phyloP scores from a whole-genome alignment of 2,797 vertebrate species.

The Rhinophrynus dorsalis region DNA sequence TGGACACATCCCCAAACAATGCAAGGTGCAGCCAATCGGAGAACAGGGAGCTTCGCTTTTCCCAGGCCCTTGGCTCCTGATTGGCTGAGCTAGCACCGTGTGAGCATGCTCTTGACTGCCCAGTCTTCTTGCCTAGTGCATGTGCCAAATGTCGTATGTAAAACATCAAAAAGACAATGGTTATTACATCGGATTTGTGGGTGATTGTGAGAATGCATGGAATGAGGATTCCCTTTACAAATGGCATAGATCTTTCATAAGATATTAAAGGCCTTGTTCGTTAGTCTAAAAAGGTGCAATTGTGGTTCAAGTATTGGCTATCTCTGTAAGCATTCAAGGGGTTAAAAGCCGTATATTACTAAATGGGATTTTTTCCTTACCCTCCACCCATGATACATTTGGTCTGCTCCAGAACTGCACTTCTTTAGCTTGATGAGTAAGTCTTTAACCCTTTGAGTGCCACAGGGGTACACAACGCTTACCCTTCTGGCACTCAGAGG shows the following conservation, averaged over 20 bases:
- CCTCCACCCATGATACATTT: too few relatives aligned
- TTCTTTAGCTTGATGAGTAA: too few relatives aligned
- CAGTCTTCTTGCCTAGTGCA: conserved; percentile 17
- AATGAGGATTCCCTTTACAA: not conserved
- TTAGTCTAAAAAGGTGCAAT: too few relatives aligned
- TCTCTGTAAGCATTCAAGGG: too few relatives aligned
- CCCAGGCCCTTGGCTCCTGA: conserved; percentile 52
- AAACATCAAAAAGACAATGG: conserved; percentile 10
- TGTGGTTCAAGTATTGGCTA: too few relatives aligned
- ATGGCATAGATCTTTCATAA: not conserved
- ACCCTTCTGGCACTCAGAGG: too few relatives aligned
- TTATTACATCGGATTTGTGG: not conserved
- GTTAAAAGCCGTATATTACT: too few relatives aligned
- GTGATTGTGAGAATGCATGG: conserved; percentile 16
- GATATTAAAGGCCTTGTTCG: too few relatives aligned
- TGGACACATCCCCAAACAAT: conserved; percentile 26
- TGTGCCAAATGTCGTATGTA: not conserved
- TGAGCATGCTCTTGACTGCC: conserved; percentile 19
- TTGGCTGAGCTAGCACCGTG: conserved; percentile 9
- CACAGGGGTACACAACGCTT: too few relatives aligned
- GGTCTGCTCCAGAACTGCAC: too few relatives aligned
- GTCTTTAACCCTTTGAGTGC: too few relatives aligned
- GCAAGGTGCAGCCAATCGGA: conserved; percentile 58
- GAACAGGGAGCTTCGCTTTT: conserved; percentile 37
- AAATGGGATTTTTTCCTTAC: too few relatives aligned